Base-by-base conservation (phyloP, 2,113 vertebrate species). In the Hippocampus zosterae region DNA sequence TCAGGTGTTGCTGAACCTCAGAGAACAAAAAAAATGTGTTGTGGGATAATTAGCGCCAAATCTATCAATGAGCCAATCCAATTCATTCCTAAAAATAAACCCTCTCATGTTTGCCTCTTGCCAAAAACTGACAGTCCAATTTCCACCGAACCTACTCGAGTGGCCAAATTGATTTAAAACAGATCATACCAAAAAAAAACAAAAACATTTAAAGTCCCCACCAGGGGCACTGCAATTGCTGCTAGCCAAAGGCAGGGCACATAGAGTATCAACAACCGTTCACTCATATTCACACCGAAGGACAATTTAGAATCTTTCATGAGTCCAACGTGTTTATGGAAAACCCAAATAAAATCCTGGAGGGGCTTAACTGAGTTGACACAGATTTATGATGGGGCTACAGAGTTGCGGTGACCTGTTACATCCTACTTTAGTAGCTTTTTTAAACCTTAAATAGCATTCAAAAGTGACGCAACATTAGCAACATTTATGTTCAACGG, bases 91-190 rank as follows among this genome's bases (percentile, higher is more conserved):
- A 9, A 48, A 65, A 65, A 55, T 40, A 62, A 40, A 46, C 23
- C 8, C n/a, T 63, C 37, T 65, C 13, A 44, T 59, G 56, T 29
- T 11, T 59, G 25, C 6, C 25, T 29, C 3, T 46, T 44, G 62
- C 41, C 21, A 44, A 65, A 63, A 42, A 42, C 62, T 25, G 62
- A 40, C 61, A 42, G 61, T 41, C 61, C 10, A 42, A 63, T 63
- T 63, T 63, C 11, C 18, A 63, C 18, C 10, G 15, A 15, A n/a
- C 40, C 21, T 10, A 40, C n/a, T 42, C 2, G 1, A 64, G 61
- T 5, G 21, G 40, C 61, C 61, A 64, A 42, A 41, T 64, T 42
- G 37, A 13, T 64, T 42, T 42, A 16, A 64, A 5, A 64, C 61
- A 42, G 1, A 23, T 42, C 11, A n/a, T n/a, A 37, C 2, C 13